phyloP scores from a whole-genome alignment of 2,888 invertebrate genomes.

The Cheilosia urbana region DNA sequence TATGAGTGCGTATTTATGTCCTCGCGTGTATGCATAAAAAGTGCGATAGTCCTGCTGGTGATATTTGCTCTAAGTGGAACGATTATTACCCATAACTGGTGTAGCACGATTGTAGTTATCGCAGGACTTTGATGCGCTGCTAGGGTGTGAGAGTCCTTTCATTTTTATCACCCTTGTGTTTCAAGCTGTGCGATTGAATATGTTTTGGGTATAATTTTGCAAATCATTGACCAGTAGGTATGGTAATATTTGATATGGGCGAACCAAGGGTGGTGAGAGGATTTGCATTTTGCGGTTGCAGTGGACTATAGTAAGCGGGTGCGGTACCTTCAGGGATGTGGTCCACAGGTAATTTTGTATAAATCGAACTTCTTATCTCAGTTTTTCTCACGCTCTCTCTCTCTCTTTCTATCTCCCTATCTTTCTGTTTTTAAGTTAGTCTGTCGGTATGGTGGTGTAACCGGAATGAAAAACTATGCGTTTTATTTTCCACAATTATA shows the following conservation, averaged over 20 bases:
- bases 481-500: too few relatives aligned
- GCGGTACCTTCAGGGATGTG: too few relatives aligned
- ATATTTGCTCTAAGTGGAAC: constrained; percentile 74
- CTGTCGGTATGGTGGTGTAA: too few relatives aligned
- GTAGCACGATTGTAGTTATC: constrained; percentile 71
- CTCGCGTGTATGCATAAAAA: constrained; percentile 73
- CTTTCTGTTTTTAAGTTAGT: too few relatives aligned
- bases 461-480: too few relatives aligned
- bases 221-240: constrained; percentile 57
- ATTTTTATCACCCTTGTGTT: constrained; percentile 60
- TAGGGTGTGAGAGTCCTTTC: constrained; percentile 25
- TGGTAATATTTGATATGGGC: background rate
- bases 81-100: constrained; percentile 74
- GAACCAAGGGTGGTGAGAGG: background rate
- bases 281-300: constrained; percentile 31
- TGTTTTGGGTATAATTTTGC: constrained; percentile 71
- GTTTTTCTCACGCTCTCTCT: too few relatives aligned
- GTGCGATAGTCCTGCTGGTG: constrained; percentile 64
- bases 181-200: constrained; percentile 68
- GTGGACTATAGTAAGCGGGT: background rate
- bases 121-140: background rate
- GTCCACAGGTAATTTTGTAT: too few relatives aligned
- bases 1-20: constrained; percentile 66
- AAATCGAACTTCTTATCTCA: too few relatives aligned
- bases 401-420: too few relatives aligned